Evolutionary conservation across 2,888 invertebrate species (phyloP).

Genomic region (Drosophila lacicola): DNA sequence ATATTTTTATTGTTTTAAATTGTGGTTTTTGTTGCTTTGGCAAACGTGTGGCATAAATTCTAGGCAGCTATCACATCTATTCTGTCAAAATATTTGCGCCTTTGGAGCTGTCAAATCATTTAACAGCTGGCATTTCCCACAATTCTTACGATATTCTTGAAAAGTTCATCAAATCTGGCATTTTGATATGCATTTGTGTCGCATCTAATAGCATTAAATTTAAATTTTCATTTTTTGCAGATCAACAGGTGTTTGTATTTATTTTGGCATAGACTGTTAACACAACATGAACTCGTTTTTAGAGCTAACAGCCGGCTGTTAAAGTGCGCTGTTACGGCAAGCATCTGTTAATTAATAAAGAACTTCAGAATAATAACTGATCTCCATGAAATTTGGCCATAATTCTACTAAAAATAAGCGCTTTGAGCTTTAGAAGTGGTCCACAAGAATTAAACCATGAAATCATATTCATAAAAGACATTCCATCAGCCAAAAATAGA

Average conservation of each 20-base stretch:
- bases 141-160: conserved; percentile 24
- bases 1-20: conserved; percentile 28
- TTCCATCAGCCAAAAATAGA: conserved; percentile 10
- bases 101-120: conserved; percentile 23
- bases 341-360: conserved; percentile 5
- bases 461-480: conserved; percentile 11
- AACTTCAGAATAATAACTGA: not conserved
- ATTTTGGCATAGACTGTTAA: not conserved
- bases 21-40: conserved; percentile 22
- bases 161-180: conserved; percentile 48
- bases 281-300: not conserved
- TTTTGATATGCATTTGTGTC: conserved; percentile 33
- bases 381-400: not conserved
- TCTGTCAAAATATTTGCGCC: conserved; percentile 51
- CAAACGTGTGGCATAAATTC: conserved; percentile 40
- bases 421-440: conserved; percentile 9
- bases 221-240: conserved; percentile 8
- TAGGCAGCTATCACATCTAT: conserved; percentile 23
- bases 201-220: conserved; percentile 32
- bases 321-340: not conserved
- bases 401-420: conserved; percentile 3
- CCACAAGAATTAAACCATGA: not conserved
- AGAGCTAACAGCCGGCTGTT: conserved; percentile 22
- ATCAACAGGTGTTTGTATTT: conserved; percentile 25
- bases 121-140: conserved; percentile 8